Conservation (phyloP, 2,888 invertebrate genomes). For the Rhimphoctona megacephalus region DNA sequence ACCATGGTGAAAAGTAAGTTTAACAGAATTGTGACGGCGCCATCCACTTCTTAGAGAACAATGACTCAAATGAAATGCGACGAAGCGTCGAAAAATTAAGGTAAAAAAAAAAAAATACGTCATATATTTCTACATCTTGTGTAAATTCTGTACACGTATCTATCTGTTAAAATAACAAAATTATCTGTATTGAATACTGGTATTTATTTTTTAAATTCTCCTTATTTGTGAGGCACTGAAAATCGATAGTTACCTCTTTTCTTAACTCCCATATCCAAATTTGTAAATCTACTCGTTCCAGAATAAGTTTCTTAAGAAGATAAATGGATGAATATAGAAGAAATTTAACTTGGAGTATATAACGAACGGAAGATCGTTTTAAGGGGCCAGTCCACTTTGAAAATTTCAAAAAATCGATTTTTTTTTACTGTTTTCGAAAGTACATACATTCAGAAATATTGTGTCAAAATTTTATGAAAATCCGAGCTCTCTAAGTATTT, state of each 20-base stretch:
- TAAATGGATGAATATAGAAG: neutral
- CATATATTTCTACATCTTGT: neutral
- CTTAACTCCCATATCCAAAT: neutral
- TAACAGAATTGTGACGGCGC: neutral
- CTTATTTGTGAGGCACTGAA: neutral
- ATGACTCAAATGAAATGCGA: slow-evolving; percentile 16
- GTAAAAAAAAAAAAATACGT: neutral
- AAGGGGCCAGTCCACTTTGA: too few species aligned
- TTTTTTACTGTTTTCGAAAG: too few species aligned
- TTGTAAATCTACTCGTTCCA: neutral
- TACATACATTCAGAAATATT: too few species aligned
- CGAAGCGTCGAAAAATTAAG: neutral
- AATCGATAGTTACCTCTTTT: neutral
- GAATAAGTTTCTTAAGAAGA: too few species aligned
- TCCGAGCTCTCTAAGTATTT: too few species aligned
- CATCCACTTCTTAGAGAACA: neutral
- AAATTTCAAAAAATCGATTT: too few species aligned
- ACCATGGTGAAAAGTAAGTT: slow-evolving; percentile 26
- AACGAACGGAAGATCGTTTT: neutral
- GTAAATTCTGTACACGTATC: neutral
- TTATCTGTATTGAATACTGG: neutral
- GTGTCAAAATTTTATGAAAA: too few species aligned
- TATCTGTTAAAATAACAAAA: neutral
- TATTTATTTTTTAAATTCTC: neutral
- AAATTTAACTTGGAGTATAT: neutral